Evolutionary conservation across 2,797 vertebrate genomes (phyloP).

Genomic region (Enteromius mattozi): DNA sequence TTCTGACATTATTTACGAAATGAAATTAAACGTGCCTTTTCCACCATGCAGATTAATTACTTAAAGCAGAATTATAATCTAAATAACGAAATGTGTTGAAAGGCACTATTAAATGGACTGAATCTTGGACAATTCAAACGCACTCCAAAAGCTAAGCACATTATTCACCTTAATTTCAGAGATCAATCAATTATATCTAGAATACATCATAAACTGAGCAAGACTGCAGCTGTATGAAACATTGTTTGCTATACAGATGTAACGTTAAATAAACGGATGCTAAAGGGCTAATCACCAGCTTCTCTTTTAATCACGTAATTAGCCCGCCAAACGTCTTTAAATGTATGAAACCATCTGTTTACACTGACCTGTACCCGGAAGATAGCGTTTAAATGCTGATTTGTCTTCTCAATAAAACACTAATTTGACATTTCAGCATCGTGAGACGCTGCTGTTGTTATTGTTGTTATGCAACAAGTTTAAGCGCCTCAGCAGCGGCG

Average conservation of each 20-base stretch:
- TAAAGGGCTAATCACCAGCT: slow-evolving; percentile 15
- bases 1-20: background rate
- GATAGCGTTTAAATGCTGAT: background rate
- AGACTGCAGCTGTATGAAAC: background rate
- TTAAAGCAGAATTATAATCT: background rate
- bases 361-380: slow-evolving; percentile 3
- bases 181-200: background rate
- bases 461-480: slow-evolving; percentile 22
- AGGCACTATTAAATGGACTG: background rate
- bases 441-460: background rate
- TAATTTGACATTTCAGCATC: background rate
- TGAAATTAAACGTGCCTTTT: background rate
- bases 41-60: too few relatives aligned
- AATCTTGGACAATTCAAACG: background rate
- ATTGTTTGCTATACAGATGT: background rate
- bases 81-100: background rate
- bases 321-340: background rate
- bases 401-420: background rate
- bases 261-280: background rate
- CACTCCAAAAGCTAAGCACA: background rate
- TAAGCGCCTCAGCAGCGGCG: slow-evolving; percentile 21
- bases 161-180: background rate
- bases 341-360: background rate
- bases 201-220: background rate
- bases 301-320: background rate